Conservation (phyloP, 2,113 vertebrate species). For the Triplophysa siluroides region DNA sequence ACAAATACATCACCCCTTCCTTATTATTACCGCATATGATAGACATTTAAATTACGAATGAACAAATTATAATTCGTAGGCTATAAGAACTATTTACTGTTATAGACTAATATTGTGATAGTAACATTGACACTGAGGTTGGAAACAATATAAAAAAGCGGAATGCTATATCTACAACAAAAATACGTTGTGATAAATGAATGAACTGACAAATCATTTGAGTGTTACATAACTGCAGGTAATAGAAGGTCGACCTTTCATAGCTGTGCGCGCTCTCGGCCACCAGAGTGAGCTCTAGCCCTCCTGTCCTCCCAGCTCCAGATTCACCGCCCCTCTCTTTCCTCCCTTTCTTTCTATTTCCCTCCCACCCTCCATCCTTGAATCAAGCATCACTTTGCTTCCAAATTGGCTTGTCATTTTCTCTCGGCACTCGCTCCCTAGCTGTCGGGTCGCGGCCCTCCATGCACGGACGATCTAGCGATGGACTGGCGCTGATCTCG, state of each 20-base stretch:
- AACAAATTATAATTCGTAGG: background rate
- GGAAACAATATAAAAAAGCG: background rate
- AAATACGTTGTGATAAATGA: background rate
- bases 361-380: conserved; percentile 37
- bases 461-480: conserved; percentile 28
- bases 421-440: conserved; percentile 26
- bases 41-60: background rate
- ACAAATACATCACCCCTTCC: background rate
- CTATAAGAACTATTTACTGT: background rate
- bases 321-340: conserved; percentile 15
- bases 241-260: conserved; percentile 42
- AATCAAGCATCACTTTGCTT: conserved; percentile 51
- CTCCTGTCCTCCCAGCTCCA: conserved; percentile 3
- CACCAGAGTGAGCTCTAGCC: conserved; percentile 48
- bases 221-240: conserved; percentile 24
- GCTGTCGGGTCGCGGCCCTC: conserved; percentile 43
- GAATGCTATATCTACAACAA: background rate
- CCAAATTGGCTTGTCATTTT: conserved; percentile 54
- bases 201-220: background rate
- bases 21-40: background rate
- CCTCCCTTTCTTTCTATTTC: conserved; percentile 9
- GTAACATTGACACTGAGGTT: too few relatives aligned
- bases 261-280: conserved; percentile 18
- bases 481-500: conserved; percentile 42
- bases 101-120: too few relatives aligned